phyloP scores from a whole-genome alignment of 2,797 vertebrate species.

The Microhierax caerulescens region DNA sequence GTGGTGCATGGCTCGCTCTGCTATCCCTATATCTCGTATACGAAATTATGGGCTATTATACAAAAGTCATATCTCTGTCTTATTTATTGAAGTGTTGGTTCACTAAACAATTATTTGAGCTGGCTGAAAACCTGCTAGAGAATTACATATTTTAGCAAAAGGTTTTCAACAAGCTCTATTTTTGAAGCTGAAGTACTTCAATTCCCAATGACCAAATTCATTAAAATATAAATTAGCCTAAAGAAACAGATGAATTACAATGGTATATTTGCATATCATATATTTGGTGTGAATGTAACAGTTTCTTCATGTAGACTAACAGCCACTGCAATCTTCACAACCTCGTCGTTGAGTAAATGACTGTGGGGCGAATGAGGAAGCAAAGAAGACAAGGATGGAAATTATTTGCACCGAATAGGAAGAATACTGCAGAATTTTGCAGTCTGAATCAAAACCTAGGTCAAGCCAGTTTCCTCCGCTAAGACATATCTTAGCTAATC shows the following conservation, averaged over 20 bases:
- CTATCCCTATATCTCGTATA: background rate
- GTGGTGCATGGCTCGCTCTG: background rate
- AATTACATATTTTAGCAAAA: conserved; percentile 10
- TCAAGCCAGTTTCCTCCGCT: background rate
- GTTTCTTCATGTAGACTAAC: background rate
- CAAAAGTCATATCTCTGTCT: conserved; percentile 13
- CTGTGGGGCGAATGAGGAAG: background rate
- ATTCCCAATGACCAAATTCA: conserved; percentile 41
- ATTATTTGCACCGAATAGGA: background rate
- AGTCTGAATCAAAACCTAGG: background rate
- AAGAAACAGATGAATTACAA: conserved; percentile 50
- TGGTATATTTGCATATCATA: conserved; percentile 19
- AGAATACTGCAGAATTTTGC: conserved; percentile 1
- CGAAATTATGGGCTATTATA: conserved; percentile 7
- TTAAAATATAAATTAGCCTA: conserved; percentile 63
- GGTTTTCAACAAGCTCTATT: conserved; percentile 42
- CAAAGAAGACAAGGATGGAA: conserved; percentile 4
- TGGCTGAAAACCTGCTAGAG: conserved; percentile 29
- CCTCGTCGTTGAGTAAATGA: background rate
- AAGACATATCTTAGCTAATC: background rate
- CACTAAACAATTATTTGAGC: background rate
- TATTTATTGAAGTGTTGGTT: conserved; percentile 20
- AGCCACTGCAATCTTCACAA: background rate
- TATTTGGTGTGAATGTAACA: background rate
- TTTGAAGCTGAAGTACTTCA: conserved; percentile 33